Conservation (phyloP, 2,888 invertebrate genomes). For the Fissipunctia ypsillon region DNA sequence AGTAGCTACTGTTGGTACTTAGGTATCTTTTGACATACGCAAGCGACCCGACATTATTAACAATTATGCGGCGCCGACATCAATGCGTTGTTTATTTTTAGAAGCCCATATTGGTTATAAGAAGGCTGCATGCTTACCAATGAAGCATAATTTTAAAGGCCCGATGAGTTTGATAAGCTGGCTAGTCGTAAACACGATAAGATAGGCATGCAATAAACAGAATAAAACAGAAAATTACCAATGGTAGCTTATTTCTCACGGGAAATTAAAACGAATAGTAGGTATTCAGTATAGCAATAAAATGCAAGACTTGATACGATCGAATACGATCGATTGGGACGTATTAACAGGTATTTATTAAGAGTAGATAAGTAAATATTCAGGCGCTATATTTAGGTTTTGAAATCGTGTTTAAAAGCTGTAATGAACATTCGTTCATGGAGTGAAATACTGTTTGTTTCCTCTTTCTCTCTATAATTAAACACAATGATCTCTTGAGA, state of each 20-base stretch:
- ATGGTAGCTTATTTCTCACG: conserved; percentile 68
- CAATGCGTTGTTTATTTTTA: conserved; percentile 73
- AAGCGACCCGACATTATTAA: conserved; percentile 73
- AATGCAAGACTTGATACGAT: conserved; percentile 63
- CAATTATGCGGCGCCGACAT: conserved; percentile 82
- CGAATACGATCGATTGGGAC: conserved; percentile 57
- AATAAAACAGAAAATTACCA: conserved; percentile 64
- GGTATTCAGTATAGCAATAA: conserved; percentile 61
- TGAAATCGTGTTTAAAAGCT: conserved; percentile 40
- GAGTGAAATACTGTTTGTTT: conserved; percentile 53
- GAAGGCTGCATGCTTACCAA: conserved; percentile 48
- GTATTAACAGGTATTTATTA: conserved; percentile 60
- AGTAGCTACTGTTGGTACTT: conserved; percentile 62
- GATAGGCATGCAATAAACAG: conserved; percentile 50
- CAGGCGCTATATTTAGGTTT: conserved; percentile 43
- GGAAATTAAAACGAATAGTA: conserved; percentile 64
- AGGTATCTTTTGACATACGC: conserved; percentile 75
- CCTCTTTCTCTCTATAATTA: conserved; percentile 45
- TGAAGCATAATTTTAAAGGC: conserved; percentile 60
- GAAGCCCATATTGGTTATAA: conserved; percentile 55
- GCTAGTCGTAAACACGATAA: conserved; percentile 60
- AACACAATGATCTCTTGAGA: conserved; percentile 29
- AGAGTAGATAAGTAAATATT: conserved; percentile 45
- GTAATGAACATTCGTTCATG: conserved; percentile 34
- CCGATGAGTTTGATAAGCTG: conserved; percentile 61